Evolutionary conservation across 2,113 vertebrate genomes (phyloP).

Genomic region (Engraulis encrasicolus): DNA sequence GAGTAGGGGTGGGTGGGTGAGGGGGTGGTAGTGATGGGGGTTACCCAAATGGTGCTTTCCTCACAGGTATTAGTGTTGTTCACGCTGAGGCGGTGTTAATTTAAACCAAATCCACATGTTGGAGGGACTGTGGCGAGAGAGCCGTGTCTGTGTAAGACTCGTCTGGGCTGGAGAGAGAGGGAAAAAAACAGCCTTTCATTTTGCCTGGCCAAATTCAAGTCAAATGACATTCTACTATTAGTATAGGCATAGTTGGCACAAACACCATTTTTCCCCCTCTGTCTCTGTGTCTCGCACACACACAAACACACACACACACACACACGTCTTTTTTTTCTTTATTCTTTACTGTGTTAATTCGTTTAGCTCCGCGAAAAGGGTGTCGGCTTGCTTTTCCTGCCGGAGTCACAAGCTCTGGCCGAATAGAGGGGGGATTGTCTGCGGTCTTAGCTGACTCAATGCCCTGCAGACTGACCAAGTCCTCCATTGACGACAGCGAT

Average conservation of each 20-base stretch:
- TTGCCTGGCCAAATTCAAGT: conserved; percentile 60
- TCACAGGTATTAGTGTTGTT: neutral
- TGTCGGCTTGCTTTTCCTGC: conserved; percentile 76
- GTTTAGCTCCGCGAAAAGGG: conserved; percentile 75
- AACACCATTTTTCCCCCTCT: conserved; percentile 44
- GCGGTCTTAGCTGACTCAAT: conserved; percentile 58
- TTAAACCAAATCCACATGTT: conserved; percentile 14
- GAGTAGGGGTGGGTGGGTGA: too few relatives aligned
- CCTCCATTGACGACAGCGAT: neutral
- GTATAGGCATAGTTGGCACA: conserved; percentile 73
- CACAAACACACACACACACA: neutral
- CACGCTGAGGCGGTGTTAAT: neutral
- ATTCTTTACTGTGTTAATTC: conserved; percentile 29
- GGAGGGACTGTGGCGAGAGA: neutral
- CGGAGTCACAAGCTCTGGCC: conserved; percentile 69
- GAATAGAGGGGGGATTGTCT: conserved; percentile 82
- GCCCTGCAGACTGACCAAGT: conserved; percentile 16
- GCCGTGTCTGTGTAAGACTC: conserved; percentile 33
- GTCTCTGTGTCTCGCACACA: conserved; percentile 46
- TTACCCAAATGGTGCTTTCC: conserved; percentile 4
- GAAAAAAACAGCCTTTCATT: conserved; percentile 73
- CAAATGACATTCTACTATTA: conserved; percentile 66
- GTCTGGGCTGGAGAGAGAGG: too few relatives aligned
- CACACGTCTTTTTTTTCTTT: neutral
- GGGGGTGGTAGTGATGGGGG: too few relatives aligned